Evolutionary conservation across 2,888 invertebrate species (phyloP).

Genomic region (Drosophila setosimentum): DNA sequence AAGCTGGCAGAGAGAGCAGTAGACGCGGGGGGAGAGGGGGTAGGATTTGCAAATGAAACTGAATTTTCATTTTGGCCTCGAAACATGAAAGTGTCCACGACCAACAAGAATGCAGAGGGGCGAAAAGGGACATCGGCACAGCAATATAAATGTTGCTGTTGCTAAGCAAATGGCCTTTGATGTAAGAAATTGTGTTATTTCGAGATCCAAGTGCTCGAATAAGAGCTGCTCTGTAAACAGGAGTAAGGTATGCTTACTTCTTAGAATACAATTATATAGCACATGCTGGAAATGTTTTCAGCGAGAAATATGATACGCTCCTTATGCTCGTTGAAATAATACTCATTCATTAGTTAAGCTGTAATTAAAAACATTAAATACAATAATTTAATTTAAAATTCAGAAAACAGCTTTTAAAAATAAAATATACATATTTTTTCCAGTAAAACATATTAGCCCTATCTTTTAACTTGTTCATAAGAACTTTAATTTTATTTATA

Average conservation of each 20-base stretch:
- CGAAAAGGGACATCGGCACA: neutral
- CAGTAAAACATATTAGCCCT: neutral
- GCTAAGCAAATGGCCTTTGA: slow-evolving; percentile 55
- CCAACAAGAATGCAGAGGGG: slow-evolving; percentile 27
- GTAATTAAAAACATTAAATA: neutral
- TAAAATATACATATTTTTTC: too few relatives aligned
- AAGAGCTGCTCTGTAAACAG: neutral
- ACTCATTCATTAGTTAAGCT: too few relatives aligned
- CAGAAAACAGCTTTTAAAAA: neutral
- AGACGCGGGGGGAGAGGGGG: neutral
- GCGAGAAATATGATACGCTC: neutral
- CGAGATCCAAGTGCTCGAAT: neutral
- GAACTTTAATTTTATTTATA: neutral
- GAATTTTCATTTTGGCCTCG: slow-evolving; percentile 48
- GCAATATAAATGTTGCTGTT: slow-evolving; percentile 47
- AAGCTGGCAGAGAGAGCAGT: neutral
- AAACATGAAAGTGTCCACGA: slow-evolving; percentile 40
- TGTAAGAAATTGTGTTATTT: slow-evolving; percentile 39
- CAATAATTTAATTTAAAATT: neutral
- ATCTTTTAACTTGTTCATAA: neutral
- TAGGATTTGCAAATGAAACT: slow-evolving; percentile 59
- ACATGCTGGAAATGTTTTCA: neutral
- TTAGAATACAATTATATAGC: neutral
- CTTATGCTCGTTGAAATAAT: neutral
- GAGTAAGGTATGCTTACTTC: neutral